Percentiles rank a stretch among this genome's conserved stretches.
These are phyloP conservation scores for Agriotes lineatus DNA, from an alignment of 2,888 invertebrate species.

Conservation along the genomic window DNA sequence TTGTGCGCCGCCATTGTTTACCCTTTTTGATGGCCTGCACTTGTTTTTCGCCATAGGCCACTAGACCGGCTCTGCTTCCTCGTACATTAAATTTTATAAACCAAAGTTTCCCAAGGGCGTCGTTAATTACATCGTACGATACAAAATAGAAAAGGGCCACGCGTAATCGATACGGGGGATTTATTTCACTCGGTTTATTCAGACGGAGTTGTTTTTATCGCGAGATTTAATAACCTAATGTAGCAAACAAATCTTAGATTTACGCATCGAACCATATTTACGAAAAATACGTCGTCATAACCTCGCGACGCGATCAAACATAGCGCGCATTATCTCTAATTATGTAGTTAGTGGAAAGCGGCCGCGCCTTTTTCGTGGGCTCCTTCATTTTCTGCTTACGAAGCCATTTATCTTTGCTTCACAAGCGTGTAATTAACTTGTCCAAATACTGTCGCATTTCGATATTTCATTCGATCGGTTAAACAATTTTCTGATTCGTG, in stretches of 20 bases:
- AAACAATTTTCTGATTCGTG: too few species aligned
- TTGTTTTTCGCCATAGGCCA: too few species aligned
- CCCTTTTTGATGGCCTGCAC: too few species aligned
- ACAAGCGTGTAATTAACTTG: background rate
- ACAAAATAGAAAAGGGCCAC: background rate
- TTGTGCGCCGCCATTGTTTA: background rate
- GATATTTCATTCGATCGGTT: background rate
- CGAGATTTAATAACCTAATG: slow-evolving; percentile 22
- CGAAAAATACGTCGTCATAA: background rate
- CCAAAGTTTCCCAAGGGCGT: background rate
- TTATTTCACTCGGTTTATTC: slow-evolving; percentile 3
- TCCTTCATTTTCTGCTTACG: background rate
- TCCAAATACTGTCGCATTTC: background rate
- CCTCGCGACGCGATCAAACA: slow-evolving; percentile 6
- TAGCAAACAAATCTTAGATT: slow-evolving; percentile 12
- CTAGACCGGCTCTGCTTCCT: background rate
- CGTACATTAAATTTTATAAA: background rate
- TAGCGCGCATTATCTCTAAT: slow-evolving; percentile 1
- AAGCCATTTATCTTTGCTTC: slow-evolving; percentile 7
- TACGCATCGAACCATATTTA: background rate
- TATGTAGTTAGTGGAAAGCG: background rate
- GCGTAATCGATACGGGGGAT: slow-evolving; percentile 5
- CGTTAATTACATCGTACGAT: background rate
- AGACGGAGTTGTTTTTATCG: background rate
- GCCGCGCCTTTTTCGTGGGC: slow-evolving; percentile 16